Evolutionary conservation across 2,888 invertebrate genomes (phyloP).

Genomic region (Muscina levida): DNA sequence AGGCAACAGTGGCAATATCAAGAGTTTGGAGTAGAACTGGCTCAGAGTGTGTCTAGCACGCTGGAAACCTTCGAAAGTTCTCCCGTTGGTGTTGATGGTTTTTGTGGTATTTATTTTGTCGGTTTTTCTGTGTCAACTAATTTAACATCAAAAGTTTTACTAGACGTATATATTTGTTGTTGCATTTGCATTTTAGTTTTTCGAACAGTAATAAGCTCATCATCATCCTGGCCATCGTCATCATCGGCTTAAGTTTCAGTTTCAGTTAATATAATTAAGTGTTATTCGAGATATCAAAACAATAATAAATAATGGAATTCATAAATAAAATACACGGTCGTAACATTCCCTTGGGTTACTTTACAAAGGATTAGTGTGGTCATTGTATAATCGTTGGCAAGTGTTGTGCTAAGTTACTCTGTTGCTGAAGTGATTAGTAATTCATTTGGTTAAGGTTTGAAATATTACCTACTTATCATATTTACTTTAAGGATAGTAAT

Average conservation of each 20-base stretch:
- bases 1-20: neutral
- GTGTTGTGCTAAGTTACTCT: too few species aligned
- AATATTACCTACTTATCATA: too few species aligned
- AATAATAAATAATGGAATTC: neutral
- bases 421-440: too few species aligned
- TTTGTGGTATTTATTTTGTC: slow-evolving; percentile 54
- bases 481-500: too few species aligned
- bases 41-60: neutral
- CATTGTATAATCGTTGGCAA: too few species aligned
- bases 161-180: too few species aligned
- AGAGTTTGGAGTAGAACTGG: neutral
- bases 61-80: slow-evolving; percentile 38
- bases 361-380: too few species aligned
- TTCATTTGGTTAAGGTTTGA: too few species aligned
- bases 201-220: slow-evolving; percentile 25
- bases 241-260: too few species aligned
- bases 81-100: slow-evolving; percentile 52
- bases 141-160: slow-evolving; percentile 53
- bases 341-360: too few species aligned
- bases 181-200: neutral
- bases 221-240: too few species aligned
- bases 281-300: neutral
- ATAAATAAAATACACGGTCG: too few species aligned
- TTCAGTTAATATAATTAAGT: slow-evolving; percentile 41
- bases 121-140: slow-evolving; percentile 45